Evolutionary conservation across 1,140 invertebrate species (phyloP), one percentile per base, ranked within the genome.

Genomic region (Drosophila yakuba): DNA sequence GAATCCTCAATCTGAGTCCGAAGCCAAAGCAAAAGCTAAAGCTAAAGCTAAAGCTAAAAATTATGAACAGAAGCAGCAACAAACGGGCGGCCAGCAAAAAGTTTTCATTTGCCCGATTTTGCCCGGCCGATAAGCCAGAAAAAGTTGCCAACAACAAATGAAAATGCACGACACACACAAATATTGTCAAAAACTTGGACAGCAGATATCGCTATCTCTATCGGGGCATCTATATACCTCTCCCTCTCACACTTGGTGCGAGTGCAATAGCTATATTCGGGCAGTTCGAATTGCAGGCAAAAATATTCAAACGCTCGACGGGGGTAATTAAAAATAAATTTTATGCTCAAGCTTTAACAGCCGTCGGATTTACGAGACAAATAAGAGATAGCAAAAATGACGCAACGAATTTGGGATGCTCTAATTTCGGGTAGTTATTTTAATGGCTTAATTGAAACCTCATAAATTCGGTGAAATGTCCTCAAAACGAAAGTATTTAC

Each of bases 61-160:
- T 66, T 66, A 66, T 66, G 63, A 66, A 36, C 62, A 47, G 55
- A 62, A 17, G 50, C 47, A 20, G n/a, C 25, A 41, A 10, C 28
- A 38, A 47, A 25, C 44, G 14, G 47, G 35, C 57, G 32, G 15
- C 25, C 32, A 15, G 72, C 47, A 74, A 74, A 80, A 84, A 80
- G 32, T 86, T 86, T 85, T 78, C 74, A 78, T 83, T 88, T 79
- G 71, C 64, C 57, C 68, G 81, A 84, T 84, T 63, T 64, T 64
- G 45, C 45, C 44, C 23, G 12, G 20, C 14, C 57, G 84, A 80
- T 80, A 84, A 80, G 73, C 64, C 55, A 61, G 20, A 50, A 86
- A 75, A 86, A 64, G 72, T 72, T 71, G 71, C 76, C 58, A 84
- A 79, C 73, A 84, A 84, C 75, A 84, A 80, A 84, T 84, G 71